Conservation (phyloP, 30 jellyfish, hydroid and myxozoan species). For the Hydractinia symbiolongicarpus region DNA sequence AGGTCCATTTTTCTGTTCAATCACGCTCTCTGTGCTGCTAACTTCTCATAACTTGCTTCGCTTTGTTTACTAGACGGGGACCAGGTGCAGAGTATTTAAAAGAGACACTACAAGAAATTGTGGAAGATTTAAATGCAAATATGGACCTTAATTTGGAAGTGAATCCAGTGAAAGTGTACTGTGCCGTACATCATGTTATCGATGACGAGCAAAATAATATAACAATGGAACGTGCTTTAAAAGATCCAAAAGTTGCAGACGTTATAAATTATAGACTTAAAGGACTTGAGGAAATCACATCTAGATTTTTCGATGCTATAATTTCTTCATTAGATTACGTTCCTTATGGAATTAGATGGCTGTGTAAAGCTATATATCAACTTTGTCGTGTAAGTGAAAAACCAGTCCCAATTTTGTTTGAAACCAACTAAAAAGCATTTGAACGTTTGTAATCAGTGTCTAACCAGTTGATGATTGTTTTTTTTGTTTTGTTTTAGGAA, state of each 20-base stretch:
- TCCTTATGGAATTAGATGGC: constrained; percentile 96
- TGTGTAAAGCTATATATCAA: constrained; percentile 88
- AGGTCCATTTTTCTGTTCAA: not conserved
- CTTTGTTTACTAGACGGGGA: constrained; percentile 69
- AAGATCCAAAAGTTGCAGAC: constrained; percentile 61
- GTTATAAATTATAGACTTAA: constrained; percentile 46
- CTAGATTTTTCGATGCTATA: constrained; percentile 71
- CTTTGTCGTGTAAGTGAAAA: constrained; percentile 62
- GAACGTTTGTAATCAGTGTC: not conserved
- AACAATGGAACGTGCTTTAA: constrained; percentile 67
- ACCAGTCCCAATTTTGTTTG: not conserved
- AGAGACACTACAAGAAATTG: constrained; percentile 70
- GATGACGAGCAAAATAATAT: constrained; percentile 44
- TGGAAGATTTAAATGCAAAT: constrained; percentile 46
- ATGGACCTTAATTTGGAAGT: constrained; percentile 54
- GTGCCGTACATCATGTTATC: constrained; percentile 15
- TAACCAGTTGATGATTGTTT: not conserved
- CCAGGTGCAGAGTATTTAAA: constrained; percentile 91
- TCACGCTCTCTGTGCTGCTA: not conserved
- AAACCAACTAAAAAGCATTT: not conserved
- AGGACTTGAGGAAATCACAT: constrained; percentile 35
- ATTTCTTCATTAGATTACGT: constrained; percentile 71
- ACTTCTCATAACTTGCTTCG: not conserved
- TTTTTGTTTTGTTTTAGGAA: constrained; percentile 43
- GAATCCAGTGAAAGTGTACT: constrained; percentile 71